Base-by-base conservation (phyloP, 2,113 vertebrate species). In the Megalops atlanticus region DNA sequence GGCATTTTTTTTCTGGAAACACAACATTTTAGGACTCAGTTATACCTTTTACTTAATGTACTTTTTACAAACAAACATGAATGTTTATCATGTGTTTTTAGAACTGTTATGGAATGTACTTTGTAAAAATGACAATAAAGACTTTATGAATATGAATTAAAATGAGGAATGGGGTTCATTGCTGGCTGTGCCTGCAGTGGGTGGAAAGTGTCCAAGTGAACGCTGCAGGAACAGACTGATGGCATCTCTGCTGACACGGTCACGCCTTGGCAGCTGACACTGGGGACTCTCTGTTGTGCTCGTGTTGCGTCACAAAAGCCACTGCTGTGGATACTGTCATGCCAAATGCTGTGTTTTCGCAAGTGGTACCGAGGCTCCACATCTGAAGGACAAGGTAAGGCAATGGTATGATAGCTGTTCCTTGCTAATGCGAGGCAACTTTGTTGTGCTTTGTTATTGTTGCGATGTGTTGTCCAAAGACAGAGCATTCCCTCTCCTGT, bases 51-150 rank as follows among this genome's bases (percentile, higher is more conserved):
- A 10, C 31, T 71, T 47, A 73, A n/a, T 14, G 2, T 31, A 24
- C 39, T 35, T 14, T 35, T 45, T 78, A 27, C 58, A 41, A 43
- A 40, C 38, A 15, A 36, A 24, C 54, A 24, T 58, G 24, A 5
- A 38, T 27, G 69, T 71, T 47, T 79, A 8, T 71, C n/a, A 71
- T 36, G 1, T 41, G 49, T 43, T 78, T 78, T 78, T 78, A 64
- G 52, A n/a, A 43, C 33, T 33, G 4, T 69, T 35, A 24, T 49
- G 36, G 24, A 69, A 41, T 69, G 43, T 40, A 12, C 54, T 78
- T 70, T 69, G 77, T 27, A 71, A 78, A 78, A 70, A 79, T 45
- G 6, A 69, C 27, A 69, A 41, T 36, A 39, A 78, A 78, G 64
- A 79, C n/a, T n/a, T n/a, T n/a, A 79, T 70, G 40, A 21, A 11